Percentiles rank a stretch among this genome's conserved stretches.
Conservation (phyloP, 2,797 vertebrate species). For the Linurgus olivaceus region DNA sequence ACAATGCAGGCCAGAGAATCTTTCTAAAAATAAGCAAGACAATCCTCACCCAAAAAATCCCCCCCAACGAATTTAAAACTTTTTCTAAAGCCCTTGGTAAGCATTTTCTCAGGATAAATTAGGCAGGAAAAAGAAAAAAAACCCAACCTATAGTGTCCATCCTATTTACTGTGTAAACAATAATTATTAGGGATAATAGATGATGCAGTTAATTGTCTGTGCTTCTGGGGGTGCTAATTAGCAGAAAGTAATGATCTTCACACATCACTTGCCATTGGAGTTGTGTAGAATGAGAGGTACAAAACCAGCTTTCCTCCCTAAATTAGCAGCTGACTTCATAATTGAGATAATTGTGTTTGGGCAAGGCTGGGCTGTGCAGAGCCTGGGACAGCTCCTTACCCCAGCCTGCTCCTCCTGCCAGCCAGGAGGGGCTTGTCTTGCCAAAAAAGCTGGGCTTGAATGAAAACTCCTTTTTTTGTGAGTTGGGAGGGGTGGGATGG, state of each 20-base stretch:
- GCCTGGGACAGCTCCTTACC: too few relatives aligned
- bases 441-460: neutral
- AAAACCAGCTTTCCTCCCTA: neutral
- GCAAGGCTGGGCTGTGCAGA: neutral
- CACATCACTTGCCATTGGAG: neutral
- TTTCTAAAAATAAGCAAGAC: neutral
- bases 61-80: neutral
- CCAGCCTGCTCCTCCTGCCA: rapidly evolving
- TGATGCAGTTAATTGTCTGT: neutral
- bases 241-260: conserved; percentile 5
- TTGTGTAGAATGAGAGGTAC: neutral
- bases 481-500: neutral
- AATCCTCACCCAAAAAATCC: neutral
- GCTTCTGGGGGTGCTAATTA: neutral
- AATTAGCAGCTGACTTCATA: neutral
- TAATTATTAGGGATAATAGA: conserved; percentile 2
- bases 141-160: neutral
- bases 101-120: neutral
- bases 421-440: neutral
- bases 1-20: neutral
- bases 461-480: neutral
- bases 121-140: neutral
- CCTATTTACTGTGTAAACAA: conserved; percentile 14
- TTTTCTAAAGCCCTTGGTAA: neutral
- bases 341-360: neutral